Evolutionary conservation across 2,888 invertebrate genomes (phyloP).

Genomic region (Psococerastis gibbosa): DNA sequence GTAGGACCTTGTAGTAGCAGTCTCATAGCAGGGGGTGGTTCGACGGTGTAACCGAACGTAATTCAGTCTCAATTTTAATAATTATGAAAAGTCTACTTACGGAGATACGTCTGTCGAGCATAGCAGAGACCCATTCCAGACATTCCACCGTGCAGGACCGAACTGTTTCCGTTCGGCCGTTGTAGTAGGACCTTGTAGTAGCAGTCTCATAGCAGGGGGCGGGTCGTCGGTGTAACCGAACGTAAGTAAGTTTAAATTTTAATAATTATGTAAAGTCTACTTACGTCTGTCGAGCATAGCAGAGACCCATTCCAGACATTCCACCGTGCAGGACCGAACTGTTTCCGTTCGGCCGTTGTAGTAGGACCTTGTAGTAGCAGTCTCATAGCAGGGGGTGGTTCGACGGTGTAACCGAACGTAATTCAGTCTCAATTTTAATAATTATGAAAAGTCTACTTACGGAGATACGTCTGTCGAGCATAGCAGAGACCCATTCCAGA

Average conservation of each 20-base stretch:
- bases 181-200: constrained; percentile 37
- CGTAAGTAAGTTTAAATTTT: constrained; percentile 39
- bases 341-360: constrained; percentile 45
- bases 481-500: constrained; percentile 25
- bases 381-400: constrained; percentile 41
- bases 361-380: constrained; percentile 38
- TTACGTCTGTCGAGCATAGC: constrained; percentile 24
- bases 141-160: constrained; percentile 36
- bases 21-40: constrained; percentile 41
- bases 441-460: constrained; percentile 17
- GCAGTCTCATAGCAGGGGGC: constrained; percentile 45
- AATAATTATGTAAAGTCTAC: too few species aligned
- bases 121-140: constrained; percentile 25
- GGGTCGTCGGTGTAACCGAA: constrained; percentile 31
- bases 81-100: too few species aligned
- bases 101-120: too few species aligned
- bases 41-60: constrained; percentile 31
- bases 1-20: constrained; percentile 38
- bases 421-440: too few species aligned
- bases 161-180: constrained; percentile 43
- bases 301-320: too few species aligned
- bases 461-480: too few species aligned
- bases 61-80: too few species aligned
- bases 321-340: constrained; percentile 35
- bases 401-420: constrained; percentile 31